phyloP scores from a whole-genome alignment of 2,797 vertebrate species.

The Brotula barbata region DNA sequence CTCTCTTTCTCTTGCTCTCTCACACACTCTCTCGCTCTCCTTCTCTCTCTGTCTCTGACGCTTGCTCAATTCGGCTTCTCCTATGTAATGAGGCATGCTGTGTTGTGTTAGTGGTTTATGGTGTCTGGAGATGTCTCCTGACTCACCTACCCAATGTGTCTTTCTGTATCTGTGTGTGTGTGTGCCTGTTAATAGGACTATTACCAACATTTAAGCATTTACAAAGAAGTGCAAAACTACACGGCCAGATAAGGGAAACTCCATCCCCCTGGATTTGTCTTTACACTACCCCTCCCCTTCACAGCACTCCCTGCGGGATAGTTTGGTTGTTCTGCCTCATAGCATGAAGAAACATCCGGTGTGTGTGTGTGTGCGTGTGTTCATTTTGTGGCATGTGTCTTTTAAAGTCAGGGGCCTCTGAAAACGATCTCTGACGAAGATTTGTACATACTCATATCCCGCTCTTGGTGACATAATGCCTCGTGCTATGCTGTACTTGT shows the following conservation, averaged over 20 bases:
- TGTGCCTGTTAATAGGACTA: conserved; percentile 7
- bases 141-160: no score
- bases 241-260: conserved; percentile 54
- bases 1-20: conserved; percentile 13
- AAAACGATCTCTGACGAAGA: no score
- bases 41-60: conserved; percentile 8
- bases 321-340: conserved; percentile 46
- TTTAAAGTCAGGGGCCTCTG: conserved; percentile 46
- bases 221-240: conserved; percentile 25
- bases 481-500: conserved; percentile 34
- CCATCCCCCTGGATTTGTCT: conserved; percentile 21
- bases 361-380: background rate
- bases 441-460: background rate
- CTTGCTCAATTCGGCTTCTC: conserved; percentile 4
- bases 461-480: conserved; percentile 27
- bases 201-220: conserved; percentile 31
- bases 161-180: background rate
- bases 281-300: conserved; percentile 16
- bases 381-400: conserved; percentile 2
- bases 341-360: conserved; percentile 69
- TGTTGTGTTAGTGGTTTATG: background rate
- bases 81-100: conserved; percentile 25
- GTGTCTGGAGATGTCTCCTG: no score
- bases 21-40: conserved; percentile 18
- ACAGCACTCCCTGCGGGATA: conserved; percentile 28